A percentile compares a stretch with the other conserved stretches of the same genome.
Conservation (phyloP, 1,140 invertebrate species). For the Magallana angulata region DNA sequence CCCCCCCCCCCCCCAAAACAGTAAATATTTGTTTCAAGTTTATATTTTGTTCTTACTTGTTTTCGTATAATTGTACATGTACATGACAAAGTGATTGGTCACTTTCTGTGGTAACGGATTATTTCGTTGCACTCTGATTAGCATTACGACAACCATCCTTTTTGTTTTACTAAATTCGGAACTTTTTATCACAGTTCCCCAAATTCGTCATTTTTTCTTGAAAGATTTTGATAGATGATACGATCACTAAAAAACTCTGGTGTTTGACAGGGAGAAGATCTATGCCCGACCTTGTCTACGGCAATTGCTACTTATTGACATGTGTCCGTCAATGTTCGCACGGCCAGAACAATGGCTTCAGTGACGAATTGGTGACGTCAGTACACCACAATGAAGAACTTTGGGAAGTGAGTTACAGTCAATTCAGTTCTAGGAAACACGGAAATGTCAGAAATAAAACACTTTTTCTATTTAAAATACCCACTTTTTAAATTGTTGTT, state of each 20-base stretch:
- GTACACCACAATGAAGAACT: not conserved
- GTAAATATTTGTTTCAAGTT: not conserved
- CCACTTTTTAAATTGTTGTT: too few relatives aligned
- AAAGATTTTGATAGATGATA: slow-evolving; percentile 26
- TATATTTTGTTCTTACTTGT: not conserved
- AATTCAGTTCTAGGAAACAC: not conserved
- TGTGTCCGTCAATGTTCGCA: slow-evolving; percentile 29
- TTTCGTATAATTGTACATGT: not conserved
- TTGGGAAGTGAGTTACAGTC: not conserved
- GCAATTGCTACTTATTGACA: slow-evolving; percentile 11
- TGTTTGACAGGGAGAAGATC: slow-evolving; percentile 32
- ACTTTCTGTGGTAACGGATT: not conserved
- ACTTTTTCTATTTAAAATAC: not conserved
- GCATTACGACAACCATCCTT: not conserved
- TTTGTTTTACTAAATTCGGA: slow-evolving; percentile 14
- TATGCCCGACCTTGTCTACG: slow-evolving; percentile 23
- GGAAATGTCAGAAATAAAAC: not conserved
- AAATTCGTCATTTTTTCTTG: slow-evolving; percentile 34
- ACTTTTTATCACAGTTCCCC: slow-evolving; percentile 13
- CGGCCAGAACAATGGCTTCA: slow-evolving; percentile 26
- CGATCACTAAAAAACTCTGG: slow-evolving; percentile 9
- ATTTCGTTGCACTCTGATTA: not conserved
- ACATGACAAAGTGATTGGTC: slow-evolving; percentile 10
- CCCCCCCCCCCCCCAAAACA: too few relatives aligned
- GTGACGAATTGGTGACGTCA: slow-evolving; percentile 18